Conservation (phyloP, 2,888 invertebrate species). For the Isoperla grammatica region DNA sequence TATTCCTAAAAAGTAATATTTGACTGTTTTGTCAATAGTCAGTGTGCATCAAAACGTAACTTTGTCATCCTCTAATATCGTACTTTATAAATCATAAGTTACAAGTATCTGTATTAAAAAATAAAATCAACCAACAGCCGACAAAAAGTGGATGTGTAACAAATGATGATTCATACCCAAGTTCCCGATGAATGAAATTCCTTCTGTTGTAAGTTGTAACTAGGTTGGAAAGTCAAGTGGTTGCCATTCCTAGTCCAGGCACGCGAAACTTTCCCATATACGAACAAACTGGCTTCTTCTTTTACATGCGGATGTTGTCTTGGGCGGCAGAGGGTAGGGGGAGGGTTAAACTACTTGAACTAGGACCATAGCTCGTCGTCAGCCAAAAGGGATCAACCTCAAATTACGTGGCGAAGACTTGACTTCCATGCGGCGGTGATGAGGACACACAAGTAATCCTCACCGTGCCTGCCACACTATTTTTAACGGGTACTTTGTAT, state of each 20-base stretch:
- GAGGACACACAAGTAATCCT: neutral
- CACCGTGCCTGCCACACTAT: neutral
- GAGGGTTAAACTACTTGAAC: constrained; percentile 1
- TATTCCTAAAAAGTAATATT: too few species aligned
- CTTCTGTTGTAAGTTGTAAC: neutral
- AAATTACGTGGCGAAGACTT: constrained; percentile 21
- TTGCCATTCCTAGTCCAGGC: neutral
- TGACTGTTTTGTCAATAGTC: too few species aligned
- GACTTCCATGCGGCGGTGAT: constrained; percentile 17
- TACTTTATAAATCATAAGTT: too few species aligned
- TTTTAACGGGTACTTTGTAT: constrained; percentile 24
- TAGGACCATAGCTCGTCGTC: neutral
- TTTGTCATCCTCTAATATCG: too few species aligned
- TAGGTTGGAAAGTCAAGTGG: neutral
- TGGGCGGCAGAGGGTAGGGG: neutral
- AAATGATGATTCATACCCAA: too few species aligned
- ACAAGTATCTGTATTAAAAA: too few species aligned
- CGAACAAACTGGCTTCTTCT: constrained; percentile 15
- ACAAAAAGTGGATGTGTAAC: too few species aligned
- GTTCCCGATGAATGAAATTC: too few species aligned
- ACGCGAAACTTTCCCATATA: constrained; percentile 14
- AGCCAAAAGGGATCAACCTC: constrained; percentile 21
- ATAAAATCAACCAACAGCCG: too few species aligned
- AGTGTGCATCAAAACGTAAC: too few species aligned
- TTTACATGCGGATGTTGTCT: constrained; percentile 21